Evolutionary conservation across 2,888 invertebrate species (phyloP).

Genomic region (Xestia xanthographa): DNA sequence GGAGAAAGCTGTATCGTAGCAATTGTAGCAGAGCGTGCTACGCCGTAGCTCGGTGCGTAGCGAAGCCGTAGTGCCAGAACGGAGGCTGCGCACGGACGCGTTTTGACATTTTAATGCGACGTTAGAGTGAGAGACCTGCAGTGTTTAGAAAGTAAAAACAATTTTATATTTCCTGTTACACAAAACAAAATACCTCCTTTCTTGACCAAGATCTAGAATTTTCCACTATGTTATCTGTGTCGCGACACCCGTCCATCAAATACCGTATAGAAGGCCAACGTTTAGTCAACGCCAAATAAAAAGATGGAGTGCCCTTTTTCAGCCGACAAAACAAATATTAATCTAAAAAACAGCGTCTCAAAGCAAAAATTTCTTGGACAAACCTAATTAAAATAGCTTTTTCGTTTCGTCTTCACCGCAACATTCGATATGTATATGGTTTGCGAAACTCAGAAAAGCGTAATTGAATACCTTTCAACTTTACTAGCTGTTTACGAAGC

Average conservation of each 20-base stretch:
- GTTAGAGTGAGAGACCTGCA: background rate
- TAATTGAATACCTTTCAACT: conserved; percentile 78
- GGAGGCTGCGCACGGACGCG: background rate
- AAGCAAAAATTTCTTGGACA: conserved; percentile 35
- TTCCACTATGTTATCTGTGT: background rate
- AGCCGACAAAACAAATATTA: conserved; percentile 17
- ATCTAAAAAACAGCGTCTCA: conserved; percentile 12
- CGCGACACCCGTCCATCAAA: background rate
- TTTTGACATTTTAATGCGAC: background rate
- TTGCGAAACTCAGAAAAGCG: conserved; percentile 69
- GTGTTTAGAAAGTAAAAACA: background rate
- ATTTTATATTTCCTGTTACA: background rate
- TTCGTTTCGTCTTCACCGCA: conserved; percentile 51
- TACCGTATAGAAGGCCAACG: background rate
- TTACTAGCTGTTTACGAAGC: conserved; percentile 73
- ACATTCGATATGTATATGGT: conserved; percentile 65
- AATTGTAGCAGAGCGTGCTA: conserved; percentile 38
- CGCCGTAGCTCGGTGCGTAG: conserved; percentile 44
- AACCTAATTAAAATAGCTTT: conserved; percentile 47
- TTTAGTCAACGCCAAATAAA: conserved; percentile 28
- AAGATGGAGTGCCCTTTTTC: conserved; percentile 4
- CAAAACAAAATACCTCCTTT: background rate
- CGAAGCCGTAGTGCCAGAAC: background rate
- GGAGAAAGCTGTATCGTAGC: conserved; percentile 16
- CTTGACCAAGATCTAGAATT: background rate